Evolutionary conservation across 2,888 invertebrate genomes (phyloP).

Genomic region (Muschampia plurimacula): DNA sequence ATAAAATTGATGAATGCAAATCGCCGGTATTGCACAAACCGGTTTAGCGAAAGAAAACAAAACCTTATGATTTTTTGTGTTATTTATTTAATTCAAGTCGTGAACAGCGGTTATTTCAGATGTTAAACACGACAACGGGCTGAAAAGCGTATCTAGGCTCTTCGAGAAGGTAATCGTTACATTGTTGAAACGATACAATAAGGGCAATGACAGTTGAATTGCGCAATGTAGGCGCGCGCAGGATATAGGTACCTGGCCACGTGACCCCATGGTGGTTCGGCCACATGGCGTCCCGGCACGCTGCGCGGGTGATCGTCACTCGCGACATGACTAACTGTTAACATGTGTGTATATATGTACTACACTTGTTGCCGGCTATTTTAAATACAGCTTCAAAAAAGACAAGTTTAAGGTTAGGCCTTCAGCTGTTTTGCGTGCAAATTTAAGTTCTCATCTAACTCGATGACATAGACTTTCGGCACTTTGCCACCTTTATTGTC

Average conservation of each 20-base stretch:
- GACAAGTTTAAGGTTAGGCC: constrained; percentile 60
- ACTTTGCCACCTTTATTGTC: constrained; percentile 35
- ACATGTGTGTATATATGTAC: constrained; percentile 61
- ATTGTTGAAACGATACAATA: constrained; percentile 31
- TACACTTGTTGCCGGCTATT: constrained; percentile 58
- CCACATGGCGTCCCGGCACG: constrained; percentile 63
- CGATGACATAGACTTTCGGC: constrained; percentile 37
- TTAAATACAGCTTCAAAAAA: constrained; percentile 50
- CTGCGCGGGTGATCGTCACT: constrained; percentile 62
- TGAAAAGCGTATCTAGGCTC: constrained; percentile 21
- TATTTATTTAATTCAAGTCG: background rate
- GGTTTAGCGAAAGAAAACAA: constrained; percentile 25
- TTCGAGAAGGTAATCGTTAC: constrained; percentile 37
- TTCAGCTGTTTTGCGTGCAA: constrained; percentile 52
- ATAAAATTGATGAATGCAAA: constrained; percentile 56
- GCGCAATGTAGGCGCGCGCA: constrained; percentile 64
- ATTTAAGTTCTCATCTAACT: constrained; percentile 15
- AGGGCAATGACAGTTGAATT: constrained; percentile 53
- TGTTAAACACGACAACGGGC: constrained; percentile 18
- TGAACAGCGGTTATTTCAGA: constrained; percentile 17
- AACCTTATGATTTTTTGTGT: constrained; percentile 21
- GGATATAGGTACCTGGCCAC: constrained; percentile 73
- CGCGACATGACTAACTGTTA: constrained; percentile 53
- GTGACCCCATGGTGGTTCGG: constrained; percentile 60
- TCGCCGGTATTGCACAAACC: constrained; percentile 31